Evolutionary conservation across 1,140 invertebrate genomes (phyloP).

Genomic region (Rhizoglyphus robini): DNA sequence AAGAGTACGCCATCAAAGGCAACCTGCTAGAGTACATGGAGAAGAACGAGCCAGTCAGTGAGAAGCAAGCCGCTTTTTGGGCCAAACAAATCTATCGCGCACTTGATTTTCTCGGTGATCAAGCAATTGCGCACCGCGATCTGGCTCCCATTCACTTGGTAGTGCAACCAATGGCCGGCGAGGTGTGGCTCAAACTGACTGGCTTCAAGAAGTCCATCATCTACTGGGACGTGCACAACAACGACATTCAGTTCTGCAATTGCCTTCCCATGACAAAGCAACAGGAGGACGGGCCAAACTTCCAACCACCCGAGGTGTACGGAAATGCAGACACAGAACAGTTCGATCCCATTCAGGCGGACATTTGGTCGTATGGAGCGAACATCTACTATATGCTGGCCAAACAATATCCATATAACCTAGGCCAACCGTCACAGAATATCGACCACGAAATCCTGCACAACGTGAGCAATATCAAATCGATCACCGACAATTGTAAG

Average conservation of each 20-base stretch:
- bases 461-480: background rate
- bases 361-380: conserved; percentile 13
- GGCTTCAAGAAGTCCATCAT: conserved; percentile 10
- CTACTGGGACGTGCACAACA: conserved; percentile 6
- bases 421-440: background rate
- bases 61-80: conserved; percentile 4
- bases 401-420: conserved; percentile 11
- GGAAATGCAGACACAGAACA: conserved; percentile 1
- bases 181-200: conserved; percentile 14
- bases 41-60: background rate
- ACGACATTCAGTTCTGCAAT: background rate
- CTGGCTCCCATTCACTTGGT: conserved; percentile 9
- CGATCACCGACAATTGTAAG: background rate
- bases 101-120: conserved; percentile 15
- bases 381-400: conserved; percentile 5
- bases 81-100: background rate
- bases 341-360: conserved; percentile 17
- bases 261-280: background rate
- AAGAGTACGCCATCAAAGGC: background rate
- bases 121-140: background rate
- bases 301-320: conserved; percentile 17
- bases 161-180: background rate
- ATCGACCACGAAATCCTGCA: background rate
- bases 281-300: background rate
- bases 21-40: background rate